Base-by-base conservation (phyloP, 2,888 invertebrate species). In the Stenurella melanura region DNA sequence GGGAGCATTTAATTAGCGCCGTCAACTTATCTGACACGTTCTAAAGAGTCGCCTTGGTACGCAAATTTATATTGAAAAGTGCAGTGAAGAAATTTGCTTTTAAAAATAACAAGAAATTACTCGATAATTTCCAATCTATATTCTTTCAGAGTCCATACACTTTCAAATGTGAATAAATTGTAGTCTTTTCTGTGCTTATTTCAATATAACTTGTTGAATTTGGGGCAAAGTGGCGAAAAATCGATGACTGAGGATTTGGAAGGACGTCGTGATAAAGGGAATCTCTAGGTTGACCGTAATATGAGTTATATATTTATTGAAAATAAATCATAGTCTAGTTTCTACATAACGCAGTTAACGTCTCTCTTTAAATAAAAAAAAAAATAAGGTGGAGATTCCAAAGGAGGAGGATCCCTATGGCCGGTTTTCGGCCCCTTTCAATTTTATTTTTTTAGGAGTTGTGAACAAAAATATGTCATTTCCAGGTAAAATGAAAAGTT, bases 51-150 rank as follows among this genome's bases (percentile, higher is more conserved):
- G 9, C 61, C 30, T 2, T 26, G 15, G 17, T n/a, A 7, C 0
- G 60, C 6, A 60, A 12, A 21, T 21, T 26, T 12, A 12, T 19
- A 15, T n/a, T n/a, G 61, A 58, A 19, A 18, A 58, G 58, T 21
- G 58, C 58, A 58, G 15, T 15, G 58, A 58, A 21, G 10, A 50
- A 50, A 21, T 58, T 10, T 19, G 10, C 19, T 12, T 10, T 58
- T 58, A 21, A 19, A 21, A 19, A 58, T 58, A 19, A 58, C 18
- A 21, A 9, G 17, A 21, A 11, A 11, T 26, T 15, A 21, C 19
- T 21, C 15, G n/a, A 30, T 61, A 61, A 61, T 61, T 30, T 61
- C 6, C 61, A 61, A 61, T 61, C 61, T 61, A 61, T 61, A 61
- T 61, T 61, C 61, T 50, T 50, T 50, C 15, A 1, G 50, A 50